Evolutionary conservation across 2,797 vertebrate genomes (phyloP).

Genomic region (Gallinago nigripennis): DNA sequence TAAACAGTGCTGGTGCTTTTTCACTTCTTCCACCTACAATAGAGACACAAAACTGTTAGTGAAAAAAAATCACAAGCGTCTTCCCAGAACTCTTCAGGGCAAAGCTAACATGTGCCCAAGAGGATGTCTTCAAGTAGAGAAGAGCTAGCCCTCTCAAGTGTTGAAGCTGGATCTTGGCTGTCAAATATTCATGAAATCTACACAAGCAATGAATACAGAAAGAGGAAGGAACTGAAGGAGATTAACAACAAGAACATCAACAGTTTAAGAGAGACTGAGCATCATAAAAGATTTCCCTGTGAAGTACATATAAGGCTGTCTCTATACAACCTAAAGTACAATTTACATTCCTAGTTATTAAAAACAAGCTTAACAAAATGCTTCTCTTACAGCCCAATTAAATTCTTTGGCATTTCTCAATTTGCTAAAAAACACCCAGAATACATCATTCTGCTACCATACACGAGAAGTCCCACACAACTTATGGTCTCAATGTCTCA

Average conservation of each 20-base stretch:
- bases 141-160: neutral
- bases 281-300: neutral
- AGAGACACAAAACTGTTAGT: neutral
- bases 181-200: neutral
- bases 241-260: neutral
- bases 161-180: neutral
- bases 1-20: constrained; percentile 97
- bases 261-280: neutral
- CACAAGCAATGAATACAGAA: neutral
- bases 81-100: neutral
- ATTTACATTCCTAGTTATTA: constrained; percentile 25
- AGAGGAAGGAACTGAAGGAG: neutral
- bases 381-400: constrained; percentile 37
- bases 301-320: neutral
- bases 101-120: neutral
- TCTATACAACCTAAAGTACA: neutral
- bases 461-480: constrained; percentile 58
- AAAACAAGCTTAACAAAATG: constrained; percentile 30
- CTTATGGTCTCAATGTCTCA: constrained; percentile 45
- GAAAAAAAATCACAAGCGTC: neutral
- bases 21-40: constrained; percentile 94
- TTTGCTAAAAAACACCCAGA: constrained; percentile 44
- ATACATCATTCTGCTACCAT: constrained; percentile 49
- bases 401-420: constrained; percentile 55
- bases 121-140: neutral